These are phyloP conservation scores for Campoletis raptor DNA, from an alignment of 2,888 invertebrate species.

Conservation along the genomic window DNA sequence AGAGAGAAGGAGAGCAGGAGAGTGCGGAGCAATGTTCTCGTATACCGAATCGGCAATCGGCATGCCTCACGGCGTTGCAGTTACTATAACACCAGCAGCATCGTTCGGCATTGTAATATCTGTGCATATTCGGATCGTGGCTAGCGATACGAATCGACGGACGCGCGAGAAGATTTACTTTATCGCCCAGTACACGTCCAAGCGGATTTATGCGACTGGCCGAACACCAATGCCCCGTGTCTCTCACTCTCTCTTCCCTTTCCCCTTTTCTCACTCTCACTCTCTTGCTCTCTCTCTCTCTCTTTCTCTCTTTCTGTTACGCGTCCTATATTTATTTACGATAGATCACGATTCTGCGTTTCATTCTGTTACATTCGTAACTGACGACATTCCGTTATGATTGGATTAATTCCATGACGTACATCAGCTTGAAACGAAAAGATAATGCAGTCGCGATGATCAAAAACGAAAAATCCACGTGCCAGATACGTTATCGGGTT, in stretches of 20 bases:
- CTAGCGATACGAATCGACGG: conserved; percentile 68
- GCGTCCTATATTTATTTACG: neutral
- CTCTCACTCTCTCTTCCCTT: conserved; percentile 8
- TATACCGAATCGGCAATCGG: conserved; percentile 56
- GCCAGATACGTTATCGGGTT: conserved; percentile 7
- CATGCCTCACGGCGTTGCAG: conserved; percentile 62
- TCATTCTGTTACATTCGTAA: conserved; percentile 3
- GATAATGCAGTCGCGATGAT: neutral
- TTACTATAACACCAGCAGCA: conserved; percentile 38
- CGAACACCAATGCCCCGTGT: conserved; percentile 45
- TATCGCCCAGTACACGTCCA: conserved; percentile 65
- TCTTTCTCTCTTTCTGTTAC: neutral
- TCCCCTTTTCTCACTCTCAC: neutral
- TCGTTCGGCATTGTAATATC: conserved; percentile 64
- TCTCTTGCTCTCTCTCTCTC: neutral
- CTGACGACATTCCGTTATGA: conserved; percentile 20
- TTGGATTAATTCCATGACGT: conserved; percentile 24
- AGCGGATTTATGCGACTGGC: conserved; percentile 66
- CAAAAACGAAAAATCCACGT: neutral
- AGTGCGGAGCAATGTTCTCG: conserved; percentile 25
- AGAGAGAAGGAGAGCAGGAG: conserved; percentile 14
- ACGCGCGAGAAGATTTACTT: conserved; percentile 68
- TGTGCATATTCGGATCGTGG: conserved; percentile 67
- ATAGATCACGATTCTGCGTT: conserved; percentile 36
- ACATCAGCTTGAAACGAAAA: neutral